A percentile compares a stretch with the other conserved stretches of the same genome.
phyloP scores from a whole-genome alignment of 2,797 vertebrate species.

The Halcyon smyrnensis region DNA sequence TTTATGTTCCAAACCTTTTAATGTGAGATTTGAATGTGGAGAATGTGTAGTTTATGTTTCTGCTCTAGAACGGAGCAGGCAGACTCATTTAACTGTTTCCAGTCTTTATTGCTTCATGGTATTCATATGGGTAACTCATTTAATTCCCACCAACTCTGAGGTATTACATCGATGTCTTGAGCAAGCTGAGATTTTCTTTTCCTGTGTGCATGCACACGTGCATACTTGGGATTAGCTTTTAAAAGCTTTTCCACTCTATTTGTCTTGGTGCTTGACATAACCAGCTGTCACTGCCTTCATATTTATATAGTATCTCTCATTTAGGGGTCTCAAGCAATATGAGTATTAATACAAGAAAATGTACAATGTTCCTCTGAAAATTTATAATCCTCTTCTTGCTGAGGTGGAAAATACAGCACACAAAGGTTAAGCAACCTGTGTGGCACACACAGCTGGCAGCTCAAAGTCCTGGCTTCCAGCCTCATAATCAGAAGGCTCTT shows the following conservation, averaged over 20 bases:
- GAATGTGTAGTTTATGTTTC: neutral
- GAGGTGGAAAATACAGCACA: neutral
- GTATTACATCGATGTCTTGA: neutral
- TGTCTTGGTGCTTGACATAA: neutral
- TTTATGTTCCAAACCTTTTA: neutral
- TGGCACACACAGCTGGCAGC: neutral
- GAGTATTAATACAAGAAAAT: neutral
- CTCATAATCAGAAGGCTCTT: neutral
- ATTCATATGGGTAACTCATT: neutral
- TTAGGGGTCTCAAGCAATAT: neutral
- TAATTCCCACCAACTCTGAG: neutral
- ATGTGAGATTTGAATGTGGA: neutral
- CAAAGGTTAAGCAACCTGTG: neutral
- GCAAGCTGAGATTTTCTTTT: neutral
- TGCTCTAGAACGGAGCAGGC: neutral
- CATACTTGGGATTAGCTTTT: neutral
- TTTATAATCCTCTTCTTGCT: neutral
- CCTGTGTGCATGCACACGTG: accelerated
- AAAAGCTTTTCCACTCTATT: neutral
- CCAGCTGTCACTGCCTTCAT: neutral
- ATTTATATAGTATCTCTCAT: neutral
- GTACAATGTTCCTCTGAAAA: neutral
- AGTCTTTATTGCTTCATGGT: neutral
- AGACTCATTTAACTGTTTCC: neutral
- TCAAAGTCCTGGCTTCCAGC: neutral